Conservation (phyloP, 2,113 vertebrate species). For the Ceuthmochares aereus region DNA sequence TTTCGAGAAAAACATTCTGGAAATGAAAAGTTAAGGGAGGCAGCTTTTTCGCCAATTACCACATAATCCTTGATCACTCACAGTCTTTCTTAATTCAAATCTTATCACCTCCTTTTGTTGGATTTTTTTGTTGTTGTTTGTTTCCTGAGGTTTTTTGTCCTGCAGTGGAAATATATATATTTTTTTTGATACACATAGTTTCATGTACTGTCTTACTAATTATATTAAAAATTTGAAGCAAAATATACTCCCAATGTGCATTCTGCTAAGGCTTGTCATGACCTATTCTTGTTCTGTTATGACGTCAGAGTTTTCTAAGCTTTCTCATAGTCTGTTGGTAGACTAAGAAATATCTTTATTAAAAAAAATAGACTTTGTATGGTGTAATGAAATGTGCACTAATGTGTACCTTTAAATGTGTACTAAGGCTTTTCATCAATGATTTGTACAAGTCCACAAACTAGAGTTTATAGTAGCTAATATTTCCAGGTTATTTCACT, state of each 20-base stretch:
- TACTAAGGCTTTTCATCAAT: neutral
- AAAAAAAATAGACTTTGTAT: neutral
- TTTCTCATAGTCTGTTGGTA: neutral
- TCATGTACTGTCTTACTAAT: neutral
- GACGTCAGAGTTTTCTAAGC: neutral
- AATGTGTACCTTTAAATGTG: neutral
- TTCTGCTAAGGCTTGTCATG: neutral
- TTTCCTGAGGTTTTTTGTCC: no score
- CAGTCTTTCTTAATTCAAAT: neutral
- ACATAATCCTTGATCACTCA: neutral
- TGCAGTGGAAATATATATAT: neutral
- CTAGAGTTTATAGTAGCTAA: neutral
- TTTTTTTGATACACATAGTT: neutral
- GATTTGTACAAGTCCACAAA: neutral
- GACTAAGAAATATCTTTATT: neutral
- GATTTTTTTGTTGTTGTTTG: neutral
- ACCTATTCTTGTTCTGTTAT: no score
- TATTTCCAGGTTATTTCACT: neutral
- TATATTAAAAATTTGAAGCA: neutral
- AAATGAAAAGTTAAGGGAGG: neutral
- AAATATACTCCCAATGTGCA: rapidly evolving
- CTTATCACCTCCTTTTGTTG: neutral
- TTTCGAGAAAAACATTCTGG: neutral
- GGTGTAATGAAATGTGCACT: neutral
- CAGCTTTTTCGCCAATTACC: neutral